phyloP scores from a whole-genome alignment of 2,888 invertebrate genomes.

The Darwinula stevensoni region DNA sequence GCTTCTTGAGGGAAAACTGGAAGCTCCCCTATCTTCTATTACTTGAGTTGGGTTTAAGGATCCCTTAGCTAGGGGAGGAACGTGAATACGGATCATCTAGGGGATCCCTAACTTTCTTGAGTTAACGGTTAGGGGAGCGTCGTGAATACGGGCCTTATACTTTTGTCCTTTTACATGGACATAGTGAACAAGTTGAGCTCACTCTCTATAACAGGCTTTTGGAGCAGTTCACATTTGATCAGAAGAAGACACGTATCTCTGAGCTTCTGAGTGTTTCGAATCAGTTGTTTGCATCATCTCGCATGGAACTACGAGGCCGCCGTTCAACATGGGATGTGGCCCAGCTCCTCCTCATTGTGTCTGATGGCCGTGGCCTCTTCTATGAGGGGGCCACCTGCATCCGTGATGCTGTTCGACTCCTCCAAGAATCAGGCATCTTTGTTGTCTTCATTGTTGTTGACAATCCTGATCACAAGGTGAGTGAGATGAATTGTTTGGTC shows the following conservation, averaged over 20 bases:
- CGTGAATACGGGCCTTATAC: too few species aligned
- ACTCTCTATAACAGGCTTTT: conserved; percentile 10
- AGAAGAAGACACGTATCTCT: conserved; percentile 60
- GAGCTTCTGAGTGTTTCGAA: conserved; percentile 48
- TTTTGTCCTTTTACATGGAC: conserved; percentile 3
- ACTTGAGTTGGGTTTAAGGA: too few species aligned
- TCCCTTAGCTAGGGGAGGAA: too few species aligned
- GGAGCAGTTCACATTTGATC: conserved; percentile 41
- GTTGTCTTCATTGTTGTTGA: conserved; percentile 85
- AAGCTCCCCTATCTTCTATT: too few species aligned
- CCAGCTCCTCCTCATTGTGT: conserved; percentile 63
- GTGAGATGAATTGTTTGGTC: conserved; percentile 7
- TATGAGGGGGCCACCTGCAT: conserved; percentile 54
- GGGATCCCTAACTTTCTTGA: conserved; percentile 7
- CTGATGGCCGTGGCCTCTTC: conserved; percentile 80
- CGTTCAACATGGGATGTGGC: conserved; percentile 24
- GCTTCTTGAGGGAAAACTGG: too few species aligned
- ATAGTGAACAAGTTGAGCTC: not conserved
- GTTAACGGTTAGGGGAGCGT: too few species aligned
- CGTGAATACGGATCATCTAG: too few species aligned
- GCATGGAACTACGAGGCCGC: too few species aligned
- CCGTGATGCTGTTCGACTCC: conserved; percentile 41
- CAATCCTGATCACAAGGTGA: conserved; percentile 60
- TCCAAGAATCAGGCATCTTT: conserved; percentile 55
- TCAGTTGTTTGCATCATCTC: conserved; percentile 24